These are phyloP conservation scores for Echinometra lucunter DNA, from an alignment of 53 echinoderm and acorn worm genomes.

Conservation along the genomic window DNA sequence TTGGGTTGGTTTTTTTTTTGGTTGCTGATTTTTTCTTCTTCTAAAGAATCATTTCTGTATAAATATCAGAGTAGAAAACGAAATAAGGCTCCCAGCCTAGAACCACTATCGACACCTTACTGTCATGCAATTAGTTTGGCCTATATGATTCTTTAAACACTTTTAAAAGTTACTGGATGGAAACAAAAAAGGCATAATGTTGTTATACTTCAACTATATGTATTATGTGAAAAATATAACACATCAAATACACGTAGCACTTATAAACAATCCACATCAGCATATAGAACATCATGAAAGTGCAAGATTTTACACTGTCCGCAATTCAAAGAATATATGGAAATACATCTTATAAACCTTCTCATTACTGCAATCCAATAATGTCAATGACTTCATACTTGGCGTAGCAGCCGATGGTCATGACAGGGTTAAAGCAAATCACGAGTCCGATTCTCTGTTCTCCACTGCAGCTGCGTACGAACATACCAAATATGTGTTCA, in stretches of 20 bases:
- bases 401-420: not conserved
- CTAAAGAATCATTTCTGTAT: too few species aligned
- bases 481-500: not conserved
- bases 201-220: not conserved
- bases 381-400: not conserved
- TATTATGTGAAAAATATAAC: not conserved
- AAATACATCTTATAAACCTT: not conserved
- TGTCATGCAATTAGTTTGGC: not conserved
- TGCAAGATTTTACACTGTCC: not conserved
- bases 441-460: not conserved
- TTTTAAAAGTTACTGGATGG: not conserved
- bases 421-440: not conserved
- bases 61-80: too few species aligned
- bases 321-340: not conserved
- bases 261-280: not conserved
- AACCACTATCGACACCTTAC: not conserved
- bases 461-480: not conserved
- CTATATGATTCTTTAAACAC: not conserved
- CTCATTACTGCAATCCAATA: not conserved
- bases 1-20: too few species aligned
- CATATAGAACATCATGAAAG: not conserved
- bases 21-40: too few species aligned
- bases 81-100: not conserved
- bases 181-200: not conserved
- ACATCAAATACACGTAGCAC: slow-evolving; percentile 12